phyloP scores from a whole-genome alignment of 2,113 vertebrate genomes.

The Protobothrops mucrosquamatus region DNA sequence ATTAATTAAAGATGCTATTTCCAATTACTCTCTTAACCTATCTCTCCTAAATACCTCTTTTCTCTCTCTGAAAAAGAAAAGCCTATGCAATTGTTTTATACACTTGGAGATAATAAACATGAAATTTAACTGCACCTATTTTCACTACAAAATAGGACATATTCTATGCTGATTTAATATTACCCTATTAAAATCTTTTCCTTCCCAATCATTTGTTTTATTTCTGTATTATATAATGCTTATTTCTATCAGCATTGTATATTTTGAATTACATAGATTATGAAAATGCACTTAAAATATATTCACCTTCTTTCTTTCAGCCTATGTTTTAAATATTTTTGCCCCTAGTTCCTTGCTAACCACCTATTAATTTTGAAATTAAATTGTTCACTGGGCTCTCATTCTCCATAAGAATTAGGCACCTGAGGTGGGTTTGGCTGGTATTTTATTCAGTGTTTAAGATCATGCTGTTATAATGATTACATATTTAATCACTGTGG shows the following conservation, averaged over 20 bases:
- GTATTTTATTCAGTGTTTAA: conserved; percentile 27
- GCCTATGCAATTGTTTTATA: not conserved
- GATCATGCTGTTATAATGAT: conserved; percentile 25
- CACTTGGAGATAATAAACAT: not conserved
- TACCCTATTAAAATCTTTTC: not conserved
- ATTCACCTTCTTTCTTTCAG: not conserved
- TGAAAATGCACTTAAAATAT: not conserved
- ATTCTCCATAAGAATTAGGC: conserved; percentile 6
- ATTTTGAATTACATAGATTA: conserved; percentile 1
- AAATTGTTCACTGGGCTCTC: conserved; percentile 15
- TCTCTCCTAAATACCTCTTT: not conserved
- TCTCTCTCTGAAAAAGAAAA: not conserved
- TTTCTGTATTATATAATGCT: not conserved
- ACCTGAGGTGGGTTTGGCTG: conserved; percentile 22
- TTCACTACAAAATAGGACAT: not conserved
- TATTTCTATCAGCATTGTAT: not conserved
- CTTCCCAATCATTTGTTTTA: not conserved
- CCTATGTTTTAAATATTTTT: not conserved
- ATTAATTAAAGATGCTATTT: not conserved
- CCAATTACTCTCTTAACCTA: not conserved
- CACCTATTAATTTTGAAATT: conserved; percentile 24
- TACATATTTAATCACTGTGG: not conserved
- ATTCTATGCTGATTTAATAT: not conserved
- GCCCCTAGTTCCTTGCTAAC: not conserved
- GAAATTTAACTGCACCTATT: not conserved